These are phyloP conservation scores for Alosa alosa DNA, from an alignment of 2,113 vertebrate genomes.

Conservation along the genomic window DNA sequence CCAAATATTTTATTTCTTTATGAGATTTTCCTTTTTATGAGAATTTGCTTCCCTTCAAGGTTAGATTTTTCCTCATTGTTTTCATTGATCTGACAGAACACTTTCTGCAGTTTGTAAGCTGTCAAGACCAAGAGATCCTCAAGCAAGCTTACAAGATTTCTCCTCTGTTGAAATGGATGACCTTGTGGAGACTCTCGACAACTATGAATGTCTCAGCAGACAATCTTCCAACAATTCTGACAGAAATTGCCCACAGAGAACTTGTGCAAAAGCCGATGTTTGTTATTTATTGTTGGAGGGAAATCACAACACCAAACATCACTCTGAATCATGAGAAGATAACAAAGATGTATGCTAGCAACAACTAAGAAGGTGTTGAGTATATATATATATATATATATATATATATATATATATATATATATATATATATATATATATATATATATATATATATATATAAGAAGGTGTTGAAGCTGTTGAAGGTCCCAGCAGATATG, in stretches of 20 bases:
- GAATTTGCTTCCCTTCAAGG: too few species aligned
- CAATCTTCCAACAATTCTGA: slow-evolving; percentile 25
- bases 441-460: too few species aligned
- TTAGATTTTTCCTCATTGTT: background rate
- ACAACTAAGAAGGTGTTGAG: too few species aligned
- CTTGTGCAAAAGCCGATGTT: slow-evolving; percentile 45
- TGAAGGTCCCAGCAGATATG: slow-evolving; percentile 27
- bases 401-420: too few species aligned
- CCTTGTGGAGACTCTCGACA: slow-evolving; percentile 38
- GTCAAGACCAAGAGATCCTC: slow-evolving; percentile 36
- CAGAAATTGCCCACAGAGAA: slow-evolving; percentile 41
- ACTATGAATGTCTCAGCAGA: slow-evolving; percentile 31
- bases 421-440: too few species aligned
- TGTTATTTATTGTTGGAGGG: slow-evolving; percentile 46
- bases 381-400: too few species aligned
- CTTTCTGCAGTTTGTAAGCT: slow-evolving; percentile 44
- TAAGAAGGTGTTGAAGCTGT: slow-evolving; percentile 26
- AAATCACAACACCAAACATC: slow-evolving; percentile 23
- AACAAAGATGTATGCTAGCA: slow-evolving; percentile 1
- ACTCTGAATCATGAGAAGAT: slow-evolving; percentile 33
- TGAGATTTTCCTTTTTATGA: too few species aligned
- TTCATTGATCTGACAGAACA: slow-evolving; percentile 35
- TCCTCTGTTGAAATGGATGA: slow-evolving; percentile 36
- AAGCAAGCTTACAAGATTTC: slow-evolving; percentile 42
- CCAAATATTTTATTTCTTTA: too few species aligned